These are phyloP conservation scores for Limnothrissa miodon DNA, from an alignment of 2,113 vertebrate genomes.

Conservation along the genomic window DNA sequence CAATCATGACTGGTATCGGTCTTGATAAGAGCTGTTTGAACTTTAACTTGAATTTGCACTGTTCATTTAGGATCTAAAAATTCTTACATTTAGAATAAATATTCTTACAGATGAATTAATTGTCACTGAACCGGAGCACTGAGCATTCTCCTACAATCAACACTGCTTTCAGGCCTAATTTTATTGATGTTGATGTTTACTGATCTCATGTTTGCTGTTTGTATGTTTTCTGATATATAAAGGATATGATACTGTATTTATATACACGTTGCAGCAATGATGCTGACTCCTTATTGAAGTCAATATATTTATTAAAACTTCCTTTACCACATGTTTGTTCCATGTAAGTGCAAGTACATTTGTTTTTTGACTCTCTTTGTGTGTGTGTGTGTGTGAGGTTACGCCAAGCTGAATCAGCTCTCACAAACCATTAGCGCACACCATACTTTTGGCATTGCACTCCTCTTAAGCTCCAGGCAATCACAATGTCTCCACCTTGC, in stretches of 20 bases:
- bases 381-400: background rate
- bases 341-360: background rate
- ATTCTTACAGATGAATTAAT: background rate
- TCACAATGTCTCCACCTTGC: slow-evolving; percentile 38
- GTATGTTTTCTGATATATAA: no score
- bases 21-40: background rate
- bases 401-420: slow-evolving; percentile 41
- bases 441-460: slow-evolving; percentile 21
- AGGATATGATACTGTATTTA: background rate
- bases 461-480: slow-evolving; percentile 30
- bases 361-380: background rate
- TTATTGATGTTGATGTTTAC: background rate
- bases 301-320: background rate
- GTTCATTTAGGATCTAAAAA: background rate
- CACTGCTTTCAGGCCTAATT: background rate
- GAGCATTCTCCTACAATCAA: background rate
- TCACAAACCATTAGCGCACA: slow-evolving; percentile 36
- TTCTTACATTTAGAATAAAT: background rate
- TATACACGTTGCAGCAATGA: background rate
- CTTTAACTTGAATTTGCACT: background rate
- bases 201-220: background rate
- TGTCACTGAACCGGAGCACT: background rate
- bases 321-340: background rate
- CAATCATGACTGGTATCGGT: background rate
- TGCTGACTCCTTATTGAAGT: background rate